phyloP scores from a whole-genome alignment of 2,797 vertebrate species.

The Cyclopterus lumpus region DNA sequence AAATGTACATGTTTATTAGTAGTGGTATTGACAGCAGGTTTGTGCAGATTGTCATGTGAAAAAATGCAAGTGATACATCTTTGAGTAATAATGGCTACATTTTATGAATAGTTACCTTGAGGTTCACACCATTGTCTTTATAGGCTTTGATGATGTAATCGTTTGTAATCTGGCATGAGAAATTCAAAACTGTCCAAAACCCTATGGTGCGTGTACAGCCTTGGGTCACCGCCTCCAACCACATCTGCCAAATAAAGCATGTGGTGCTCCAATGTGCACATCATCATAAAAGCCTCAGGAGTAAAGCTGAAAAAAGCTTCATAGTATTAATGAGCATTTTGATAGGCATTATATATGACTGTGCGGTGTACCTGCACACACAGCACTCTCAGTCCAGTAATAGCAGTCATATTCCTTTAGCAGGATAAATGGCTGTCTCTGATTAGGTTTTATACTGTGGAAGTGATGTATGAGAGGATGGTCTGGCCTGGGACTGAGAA shows the following conservation, averaged over 20 bases:
- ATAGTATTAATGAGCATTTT: constrained; percentile 71
- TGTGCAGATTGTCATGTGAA: neutral
- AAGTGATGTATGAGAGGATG: constrained; percentile 57
- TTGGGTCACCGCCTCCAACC: constrained; percentile 19
- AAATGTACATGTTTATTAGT: neutral
- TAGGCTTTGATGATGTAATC: neutral
- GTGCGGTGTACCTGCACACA: constrained; percentile 61
- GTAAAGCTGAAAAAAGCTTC: constrained; percentile 52
- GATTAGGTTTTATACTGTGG: constrained; percentile 61
- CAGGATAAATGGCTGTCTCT: constrained; percentile 62
- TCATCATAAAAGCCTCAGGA: constrained; percentile 7
- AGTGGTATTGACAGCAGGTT: constrained; percentile 1
- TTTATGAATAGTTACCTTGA: constrained; percentile 12
- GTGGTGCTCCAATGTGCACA: constrained; percentile 13
- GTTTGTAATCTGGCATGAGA: constrained; percentile 19
- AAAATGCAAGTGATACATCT: neutral
- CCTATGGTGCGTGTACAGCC: neutral
- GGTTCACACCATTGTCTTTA: neutral
- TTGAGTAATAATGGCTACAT: neutral
- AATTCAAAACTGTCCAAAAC: constrained; percentile 7
- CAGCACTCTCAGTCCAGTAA: constrained; percentile 68
- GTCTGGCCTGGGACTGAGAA: constrained; percentile 49
- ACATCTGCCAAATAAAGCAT: constrained; percentile 30
- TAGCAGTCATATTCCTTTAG: constrained; percentile 57
- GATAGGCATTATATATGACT: constrained; percentile 67